Base-by-base conservation (phyloP, 2,113 vertebrate species). In the Arizona elegans region DNA sequence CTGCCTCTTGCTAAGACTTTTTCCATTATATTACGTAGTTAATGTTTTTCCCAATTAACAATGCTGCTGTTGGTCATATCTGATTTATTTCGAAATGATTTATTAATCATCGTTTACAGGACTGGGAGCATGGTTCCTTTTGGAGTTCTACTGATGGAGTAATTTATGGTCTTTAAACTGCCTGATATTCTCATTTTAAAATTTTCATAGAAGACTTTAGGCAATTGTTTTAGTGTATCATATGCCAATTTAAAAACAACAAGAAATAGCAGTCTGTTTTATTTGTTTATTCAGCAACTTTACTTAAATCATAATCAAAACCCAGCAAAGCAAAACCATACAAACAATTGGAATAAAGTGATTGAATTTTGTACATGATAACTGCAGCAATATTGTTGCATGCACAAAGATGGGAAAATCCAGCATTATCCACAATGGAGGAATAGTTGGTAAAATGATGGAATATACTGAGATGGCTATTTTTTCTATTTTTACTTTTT, bases 231-330 rank as follows among this genome's bases (percentile, higher is more conserved):
- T 92, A 24, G 29, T 93, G 1, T 23, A 94, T 92, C 0, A 93
- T n/a, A 29, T 11, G 15, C 58, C 87, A 93, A 93, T 94, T 94
- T 89, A 93, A 93, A 81, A 96, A 92, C 3, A 96, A 92, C 2
- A 92, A 93, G 70, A 0, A 0, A 92, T 0, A 93, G 86, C 89
- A 91, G 12, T n/a, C 13, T 81, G 70, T 8, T 38, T 81, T n/a
- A n/a, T 70, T 52, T 88, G 24, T 88, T 86, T 52, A 86, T 86
- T 50, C 85, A 86, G 47, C 47, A 50, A 87, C 24, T 87, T 52
- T 26, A 53, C 24, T 53, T 52, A 87, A 87, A 87, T 29, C 47
- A 52, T 50, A 24, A 52, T 26, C 50, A 29, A 50, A 52, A 87
- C 11, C 5, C 43, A 52, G 43, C 24, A 86, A 86, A 81, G 70